Evolutionary conservation across 1,140 invertebrate species (phyloP), one percentile per base, ranked within the genome.

Genomic region (Anoplophora glabripennis): DNA sequence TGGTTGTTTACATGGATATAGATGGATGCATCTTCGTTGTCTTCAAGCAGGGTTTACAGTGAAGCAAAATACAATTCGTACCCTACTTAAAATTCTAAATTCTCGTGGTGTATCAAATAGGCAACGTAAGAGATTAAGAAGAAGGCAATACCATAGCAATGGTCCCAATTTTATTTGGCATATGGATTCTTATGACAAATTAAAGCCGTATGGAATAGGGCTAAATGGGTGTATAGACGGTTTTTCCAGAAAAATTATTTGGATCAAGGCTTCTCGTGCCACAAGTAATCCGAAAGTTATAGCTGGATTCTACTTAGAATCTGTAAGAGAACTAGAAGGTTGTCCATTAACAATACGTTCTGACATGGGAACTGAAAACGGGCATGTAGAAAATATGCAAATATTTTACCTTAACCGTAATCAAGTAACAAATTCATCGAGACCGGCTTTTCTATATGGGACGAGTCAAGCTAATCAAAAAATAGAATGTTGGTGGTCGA

Each of bases 101-200:
- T 33, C 45, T 5, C 10, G 9, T n/a, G 55, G 55, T 8, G 55
- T 49, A 7, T 12, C 10, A 33, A 0, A 35, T 11, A 2, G 59
- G 1, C n/a, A 17, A 47, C 17, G 53, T 8, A 53, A 53, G 15
- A 11, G 58, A 33, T 28, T 60, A 12, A 21, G 53, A 10, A 15
- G 59, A n/a, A 33, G 59, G 38, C 59, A 61, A 42, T 61, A 61
- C 17, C 10, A 28, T 36, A 61, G 49, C 41, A 61, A 53, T 10
- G 59, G 45, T 7, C 59, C 59, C 7, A 61, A 61, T 28, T 49
- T n/a, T 57, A 10, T 61, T 7, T 61, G 59, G 59, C 59, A 61
- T 38, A 36, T 49, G 3, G 57, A 61, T 14, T 47, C 21, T 12
- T 61, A 61, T 42, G 59, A 57, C 17, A 56, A 56, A 56, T 17